These are phyloP conservation scores for Petromus typicus DNA, from an alignment of 2,113 vertebrate species.

Conservation along the genomic window DNA sequence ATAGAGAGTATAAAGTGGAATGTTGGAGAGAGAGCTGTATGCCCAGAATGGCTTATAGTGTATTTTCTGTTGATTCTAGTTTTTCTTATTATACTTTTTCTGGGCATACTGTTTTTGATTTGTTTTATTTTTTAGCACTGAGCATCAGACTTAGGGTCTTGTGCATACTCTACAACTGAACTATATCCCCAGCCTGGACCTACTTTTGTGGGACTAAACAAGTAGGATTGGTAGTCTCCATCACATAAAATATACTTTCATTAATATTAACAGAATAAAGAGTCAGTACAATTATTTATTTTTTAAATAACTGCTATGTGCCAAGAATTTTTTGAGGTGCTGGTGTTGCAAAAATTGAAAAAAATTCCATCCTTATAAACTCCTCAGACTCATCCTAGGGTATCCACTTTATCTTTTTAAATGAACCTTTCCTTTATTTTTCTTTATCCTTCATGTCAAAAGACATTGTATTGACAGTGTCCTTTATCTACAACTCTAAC, in stretches of 20 bases:
- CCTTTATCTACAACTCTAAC: neutral
- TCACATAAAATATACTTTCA: neutral
- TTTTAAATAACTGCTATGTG: neutral
- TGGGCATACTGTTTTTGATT: neutral
- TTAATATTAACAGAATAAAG: neutral
- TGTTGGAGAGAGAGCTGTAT: neutral
- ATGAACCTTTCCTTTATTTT: neutral
- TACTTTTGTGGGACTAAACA: neutral
- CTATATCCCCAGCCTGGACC: neutral
- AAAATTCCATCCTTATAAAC: neutral
- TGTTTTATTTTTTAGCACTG: neutral
- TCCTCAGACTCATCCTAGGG: neutral
- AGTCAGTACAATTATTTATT: neutral
- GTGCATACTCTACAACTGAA: neutral
- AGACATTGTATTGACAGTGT: neutral
- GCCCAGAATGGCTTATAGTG: neutral
- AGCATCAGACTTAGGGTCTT: neutral
- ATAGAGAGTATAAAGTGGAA: neutral
- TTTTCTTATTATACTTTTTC: neutral
- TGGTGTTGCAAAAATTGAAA: neutral
- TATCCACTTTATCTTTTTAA: neutral
- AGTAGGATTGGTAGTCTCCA: neutral
- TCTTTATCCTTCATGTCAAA: neutral
- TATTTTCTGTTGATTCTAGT: neutral
- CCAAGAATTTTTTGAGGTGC: neutral